phyloP scores from a whole-genome alignment of 2,888 invertebrate species.

The Scaeva pyrastri region DNA sequence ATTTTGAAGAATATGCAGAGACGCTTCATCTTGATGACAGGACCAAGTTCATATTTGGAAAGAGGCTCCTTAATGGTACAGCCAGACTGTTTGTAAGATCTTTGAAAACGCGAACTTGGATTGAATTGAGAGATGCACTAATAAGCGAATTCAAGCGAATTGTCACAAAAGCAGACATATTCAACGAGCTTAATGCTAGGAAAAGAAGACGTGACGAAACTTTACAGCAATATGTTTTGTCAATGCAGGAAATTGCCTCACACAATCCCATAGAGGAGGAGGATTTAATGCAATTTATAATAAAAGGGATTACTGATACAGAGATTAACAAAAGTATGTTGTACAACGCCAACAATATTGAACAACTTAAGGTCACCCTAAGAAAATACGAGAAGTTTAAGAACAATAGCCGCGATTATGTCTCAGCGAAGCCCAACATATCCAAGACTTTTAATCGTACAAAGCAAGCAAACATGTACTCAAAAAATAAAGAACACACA shows the following conservation, averaged over 20 bases:
- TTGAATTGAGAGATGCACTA: constrained; percentile 51
- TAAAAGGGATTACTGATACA: constrained; percentile 41
- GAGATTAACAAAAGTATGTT: constrained; percentile 44
- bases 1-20: not conserved
- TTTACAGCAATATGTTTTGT: not conserved
- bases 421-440: constrained; percentile 3
- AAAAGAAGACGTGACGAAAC: constrained; percentile 61
- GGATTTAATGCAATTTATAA: constrained; percentile 53
- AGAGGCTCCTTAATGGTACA: constrained; percentile 34
- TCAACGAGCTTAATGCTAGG: constrained; percentile 38
- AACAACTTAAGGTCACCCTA: constrained; percentile 34
- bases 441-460: constrained; percentile 4
- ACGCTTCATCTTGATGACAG: not conserved
- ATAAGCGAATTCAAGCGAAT: constrained; percentile 41
- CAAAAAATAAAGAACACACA: too few species aligned
- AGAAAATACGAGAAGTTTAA: constrained; percentile 36
- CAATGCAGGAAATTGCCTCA: constrained; percentile 14
- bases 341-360: constrained; percentile 38
- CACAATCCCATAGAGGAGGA: not conserved
- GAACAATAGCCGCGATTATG: constrained; percentile 22
- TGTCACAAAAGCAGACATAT: constrained; percentile 50
- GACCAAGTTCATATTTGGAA: too few species aligned
- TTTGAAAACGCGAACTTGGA: constrained; percentile 43
- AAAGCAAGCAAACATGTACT: too few species aligned
- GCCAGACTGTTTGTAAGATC: constrained; percentile 53